These are phyloP conservation scores for Branchinecta lindahli DNA, from an alignment of 1,140 invertebrate genomes.

Conservation along the genomic window DNA sequence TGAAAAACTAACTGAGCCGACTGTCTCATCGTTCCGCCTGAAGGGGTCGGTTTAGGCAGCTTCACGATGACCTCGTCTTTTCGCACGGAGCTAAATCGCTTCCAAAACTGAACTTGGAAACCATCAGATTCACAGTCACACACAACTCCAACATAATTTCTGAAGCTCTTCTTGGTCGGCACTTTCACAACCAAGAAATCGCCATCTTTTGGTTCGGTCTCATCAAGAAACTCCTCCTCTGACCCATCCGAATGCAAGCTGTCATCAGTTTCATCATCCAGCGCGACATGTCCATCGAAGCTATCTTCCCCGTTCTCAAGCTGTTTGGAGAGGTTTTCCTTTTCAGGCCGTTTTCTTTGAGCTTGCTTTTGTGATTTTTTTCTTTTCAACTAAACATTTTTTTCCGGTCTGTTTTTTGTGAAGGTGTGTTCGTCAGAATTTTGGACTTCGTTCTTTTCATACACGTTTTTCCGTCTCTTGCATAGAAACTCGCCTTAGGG, in stretches of 20 bases:
- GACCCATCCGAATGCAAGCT: slow-evolving; percentile 1
- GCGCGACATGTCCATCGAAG: background rate
- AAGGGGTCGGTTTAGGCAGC: slow-evolving; percentile 3
- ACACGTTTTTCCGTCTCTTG: no score
- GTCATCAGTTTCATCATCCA: background rate
- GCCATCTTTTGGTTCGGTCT: no score
- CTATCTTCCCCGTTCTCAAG: slow-evolving; percentile 8
- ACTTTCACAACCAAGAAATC: no score
- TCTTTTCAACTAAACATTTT: background rate
- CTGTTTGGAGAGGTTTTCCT: slow-evolving; percentile 5
- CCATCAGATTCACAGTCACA: no score
- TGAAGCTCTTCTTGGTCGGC: no score
- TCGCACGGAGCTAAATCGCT: slow-evolving; percentile 3
- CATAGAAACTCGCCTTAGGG: background rate
- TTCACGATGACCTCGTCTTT: slow-evolving; percentile 1
- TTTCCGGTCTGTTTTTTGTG: slow-evolving; percentile 1
- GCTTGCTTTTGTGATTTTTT: slow-evolving; percentile 2
- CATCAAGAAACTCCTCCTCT: slow-evolving; percentile 5
- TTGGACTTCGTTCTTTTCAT: background rate
- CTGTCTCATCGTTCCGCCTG: slow-evolving; percentile 2
- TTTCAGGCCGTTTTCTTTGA: slow-evolving; percentile 1
- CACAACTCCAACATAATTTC: no score
- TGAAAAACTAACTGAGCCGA: background rate
- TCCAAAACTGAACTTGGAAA: slow-evolving; percentile 8
- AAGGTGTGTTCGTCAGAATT: slow-evolving; percentile 5